Percentiles rank a stretch among this genome's conserved stretches.
These are phyloP conservation scores for Lepisosteus osseus DNA, from an alignment of 2,113 vertebrate species.

Conservation along the genomic window DNA sequence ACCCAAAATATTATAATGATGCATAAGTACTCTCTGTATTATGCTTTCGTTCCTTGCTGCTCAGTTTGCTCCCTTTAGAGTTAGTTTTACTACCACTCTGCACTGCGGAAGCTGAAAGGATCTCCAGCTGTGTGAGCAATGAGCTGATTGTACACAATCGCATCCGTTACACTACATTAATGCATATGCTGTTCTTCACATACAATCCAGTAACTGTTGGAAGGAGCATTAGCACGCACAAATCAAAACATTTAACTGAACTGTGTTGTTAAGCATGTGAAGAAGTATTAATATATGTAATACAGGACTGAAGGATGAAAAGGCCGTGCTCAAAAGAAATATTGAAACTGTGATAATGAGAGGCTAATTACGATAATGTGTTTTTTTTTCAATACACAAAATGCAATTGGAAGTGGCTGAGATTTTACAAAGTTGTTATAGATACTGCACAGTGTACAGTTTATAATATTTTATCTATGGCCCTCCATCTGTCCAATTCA, in stretches of 20 bases:
- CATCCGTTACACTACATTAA: slow-evolving; percentile 11
- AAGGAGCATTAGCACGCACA: neutral
- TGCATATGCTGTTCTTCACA: neutral
- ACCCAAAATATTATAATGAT: too few relatives aligned
- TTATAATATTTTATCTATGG: too few relatives aligned
- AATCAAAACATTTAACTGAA: neutral
- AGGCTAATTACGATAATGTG: neutral
- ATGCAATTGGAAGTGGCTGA: too few relatives aligned
- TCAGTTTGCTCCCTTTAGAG: too few relatives aligned
- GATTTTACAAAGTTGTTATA: too few relatives aligned
- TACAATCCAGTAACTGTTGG: neutral
- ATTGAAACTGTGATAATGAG: slow-evolving; percentile 9
- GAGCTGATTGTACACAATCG: neutral
- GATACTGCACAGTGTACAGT: too few relatives aligned
- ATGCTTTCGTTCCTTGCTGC: too few relatives aligned
- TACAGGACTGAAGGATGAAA: slow-evolving; percentile 12
- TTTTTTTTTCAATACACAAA: too few relatives aligned
- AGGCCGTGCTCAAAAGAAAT: slow-evolving; percentile 15
- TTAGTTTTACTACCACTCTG: too few relatives aligned
- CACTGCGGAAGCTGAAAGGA: too few relatives aligned
- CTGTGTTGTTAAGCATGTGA: slow-evolving; percentile 17
- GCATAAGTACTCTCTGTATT: too few relatives aligned
- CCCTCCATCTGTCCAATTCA: too few relatives aligned
- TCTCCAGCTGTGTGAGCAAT: slow-evolving; percentile 6
- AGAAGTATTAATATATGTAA: slow-evolving; percentile 10